Conservation (phyloP, 1,140 invertebrate species). For the Eueides isabella region DNA sequence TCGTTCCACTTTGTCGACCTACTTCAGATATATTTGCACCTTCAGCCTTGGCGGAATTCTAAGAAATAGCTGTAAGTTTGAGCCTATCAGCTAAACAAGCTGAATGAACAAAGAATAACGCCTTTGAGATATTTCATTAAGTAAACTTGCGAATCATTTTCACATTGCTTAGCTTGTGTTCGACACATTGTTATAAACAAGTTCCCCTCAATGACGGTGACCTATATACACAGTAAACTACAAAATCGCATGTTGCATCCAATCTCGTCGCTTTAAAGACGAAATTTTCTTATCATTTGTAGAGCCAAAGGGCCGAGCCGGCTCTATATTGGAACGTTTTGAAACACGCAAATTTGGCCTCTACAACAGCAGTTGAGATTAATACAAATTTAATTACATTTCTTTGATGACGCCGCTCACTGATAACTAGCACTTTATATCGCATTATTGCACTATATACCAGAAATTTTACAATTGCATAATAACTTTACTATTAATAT, state of each 20-base stretch:
- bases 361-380: slow-evolving; percentile 45
- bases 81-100: slow-evolving; percentile 41
- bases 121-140: background rate
- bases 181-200: slow-evolving; percentile 43
- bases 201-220: slow-evolving; percentile 63
- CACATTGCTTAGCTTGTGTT: background rate
- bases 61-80: slow-evolving; percentile 50
- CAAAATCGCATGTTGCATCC: slow-evolving; percentile 47
- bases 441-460: slow-evolving; percentile 27
- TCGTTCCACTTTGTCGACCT: slow-evolving; percentile 54
- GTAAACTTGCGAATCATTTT: background rate
- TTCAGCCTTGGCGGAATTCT: slow-evolving; percentile 54
- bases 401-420: slow-evolving; percentile 64
- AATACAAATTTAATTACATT: slow-evolving; percentile 47
- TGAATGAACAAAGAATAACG: slow-evolving; percentile 19
- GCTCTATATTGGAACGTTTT: slow-evolving; percentile 53
- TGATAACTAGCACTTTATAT: slow-evolving; percentile 54
- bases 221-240: slow-evolving; percentile 56
- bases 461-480: slow-evolving; percentile 24
- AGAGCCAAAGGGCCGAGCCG: slow-evolving; percentile 62
- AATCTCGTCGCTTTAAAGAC: slow-evolving; percentile 47
- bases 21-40: slow-evolving; percentile 58
- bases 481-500: background rate
- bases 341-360: slow-evolving; percentile 56
- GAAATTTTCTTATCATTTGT: slow-evolving; percentile 49